Evolutionary conservation across 35 echinoderm and acorn worm genomes (phyloP), one percentile per base, ranked within the genome.

Genomic region (Apostichopus californicus): DNA sequence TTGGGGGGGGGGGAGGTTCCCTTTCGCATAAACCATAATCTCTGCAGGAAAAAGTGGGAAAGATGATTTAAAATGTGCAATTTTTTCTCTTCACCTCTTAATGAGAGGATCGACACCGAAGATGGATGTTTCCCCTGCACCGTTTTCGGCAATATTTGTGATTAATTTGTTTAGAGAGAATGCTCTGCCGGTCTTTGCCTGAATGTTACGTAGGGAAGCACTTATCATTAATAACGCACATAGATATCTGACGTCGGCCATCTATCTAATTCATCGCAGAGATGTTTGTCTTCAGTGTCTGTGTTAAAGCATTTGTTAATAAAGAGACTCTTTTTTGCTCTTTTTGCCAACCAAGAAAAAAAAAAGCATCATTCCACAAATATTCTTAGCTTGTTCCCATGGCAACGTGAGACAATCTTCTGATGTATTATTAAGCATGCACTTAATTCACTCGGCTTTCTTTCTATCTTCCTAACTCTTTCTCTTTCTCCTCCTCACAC

Each of bases 331-430:
- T 12, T 83, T 3, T 83, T 83, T 83, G 52, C n/a, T 17, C 80
- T 56, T 55, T 12, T 57, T 17, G 0, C 34, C 2, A 46, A 3
- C 34, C 34, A 46, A 46, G 34, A 46, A 46, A 46, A 2, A 3
- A 46, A 46, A 83, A 55, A 83, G 55, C 34, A 83, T 17, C 17
- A 56, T 17, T 2, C 46, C 80, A 83, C 18, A 25, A 25, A 83
- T 83, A 18, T 56, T 83, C 18, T 54, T 83, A 20, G 80, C 55
- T 12, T 83, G 80, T 83, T 83, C 18, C 80, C 80, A 83, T 83
- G 80, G 80, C 55, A 34, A 83, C 80, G 6, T 53, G 4, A 55
- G 55, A 8, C 80, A 6, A n/a, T 9, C 80, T 83, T 15, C 80
- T 57, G 80, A 46, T 14, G 25, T 15, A 68, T 83, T 56, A 83